Evolutionary conservation across 2,888 invertebrate genomes (phyloP).

Genomic region (Toxonevra muliebris): DNA sequence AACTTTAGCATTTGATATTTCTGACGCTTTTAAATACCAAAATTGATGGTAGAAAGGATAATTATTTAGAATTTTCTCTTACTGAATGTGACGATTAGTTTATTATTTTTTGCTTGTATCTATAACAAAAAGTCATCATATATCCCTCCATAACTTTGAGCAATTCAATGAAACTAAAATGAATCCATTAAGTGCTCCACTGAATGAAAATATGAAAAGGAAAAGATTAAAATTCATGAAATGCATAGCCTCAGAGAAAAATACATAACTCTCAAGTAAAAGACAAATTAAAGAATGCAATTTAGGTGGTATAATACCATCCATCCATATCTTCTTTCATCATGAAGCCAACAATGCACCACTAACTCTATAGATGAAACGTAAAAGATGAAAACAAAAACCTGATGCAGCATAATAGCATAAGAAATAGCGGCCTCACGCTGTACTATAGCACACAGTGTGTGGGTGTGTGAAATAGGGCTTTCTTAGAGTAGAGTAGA

Average conservation of each 20-base stretch:
- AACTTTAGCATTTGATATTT: too few species aligned
- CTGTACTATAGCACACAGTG: constrained; percentile 43
- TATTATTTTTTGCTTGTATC: too few species aligned
- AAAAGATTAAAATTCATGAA: constrained; percentile 44
- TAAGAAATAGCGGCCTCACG: background rate
- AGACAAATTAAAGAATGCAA: background rate
- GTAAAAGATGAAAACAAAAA: background rate
- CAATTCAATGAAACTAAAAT: too few species aligned
- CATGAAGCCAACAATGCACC: background rate
- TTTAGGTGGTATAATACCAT: background rate
- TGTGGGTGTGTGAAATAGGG: constrained; percentile 45
- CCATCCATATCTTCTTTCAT: too few species aligned
- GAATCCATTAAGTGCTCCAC: constrained; percentile 1
- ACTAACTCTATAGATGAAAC: background rate
- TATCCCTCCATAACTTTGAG: too few species aligned
- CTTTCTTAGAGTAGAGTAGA: constrained; percentile 13
- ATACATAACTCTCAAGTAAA: constrained; percentile 37
- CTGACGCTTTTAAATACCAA: too few species aligned
- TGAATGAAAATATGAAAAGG: constrained; percentile 37
- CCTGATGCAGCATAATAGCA: background rate
- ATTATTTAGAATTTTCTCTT: too few species aligned
- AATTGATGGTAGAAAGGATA: too few species aligned
- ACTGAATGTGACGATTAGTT: too few species aligned
- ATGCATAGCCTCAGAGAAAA: constrained; percentile 41
- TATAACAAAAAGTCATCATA: too few species aligned